Evolutionary conservation across 2,113 vertebrate genomes (phyloP), one percentile per base, ranked within the genome.

Genomic region (Siphamia tubifer): DNA sequence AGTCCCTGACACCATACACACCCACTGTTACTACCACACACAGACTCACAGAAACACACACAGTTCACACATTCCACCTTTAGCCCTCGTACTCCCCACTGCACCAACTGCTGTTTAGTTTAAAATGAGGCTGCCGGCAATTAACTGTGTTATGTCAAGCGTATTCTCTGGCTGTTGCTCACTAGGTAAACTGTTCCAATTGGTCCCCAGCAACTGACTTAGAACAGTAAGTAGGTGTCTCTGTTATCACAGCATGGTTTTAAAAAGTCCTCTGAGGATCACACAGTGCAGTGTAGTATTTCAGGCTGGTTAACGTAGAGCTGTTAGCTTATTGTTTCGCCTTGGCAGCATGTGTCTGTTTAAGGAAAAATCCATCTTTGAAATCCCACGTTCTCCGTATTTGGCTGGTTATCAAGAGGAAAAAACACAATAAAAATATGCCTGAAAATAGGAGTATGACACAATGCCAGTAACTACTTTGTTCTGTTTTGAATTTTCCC

Each of bases 141-240:
- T 91, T 90, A 90, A 87, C 76, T 63, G 79, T 87, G 90, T 85
- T 87, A 84, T 86, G 87, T 86, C 82, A 84, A 85, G 79, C 81
- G 55, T 81, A 82, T 87, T 87, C 74, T 77, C 81, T 71, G 63
- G 82, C 79, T 57, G 86, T 77, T 83, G 65, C 80, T 83, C 6
- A 43, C 68, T 84, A 82, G 63, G 78, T 87, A 89, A 91, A 89
- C 81, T 85, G 67, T 83, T 87, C 67, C 76, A 82, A 84, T 84
- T 83, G 74, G 86, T 82, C 82, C 70, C 69, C 52, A 83, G 78
- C 75, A 87, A 75, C 82, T 17, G 44, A 43, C 57, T 21, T 48
- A 32, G 60, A 83, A 61, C 81, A 68, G 71, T 81, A 62, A 82
- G 79, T 66, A 82, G 53, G 68, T 81, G 70, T 85, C 81, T 78